A percentile compares a stretch with the other conserved stretches of the same genome.
phyloP scores from a whole-genome alignment of 2,888 invertebrate species.

The Aspidiotus rigidus region DNA sequence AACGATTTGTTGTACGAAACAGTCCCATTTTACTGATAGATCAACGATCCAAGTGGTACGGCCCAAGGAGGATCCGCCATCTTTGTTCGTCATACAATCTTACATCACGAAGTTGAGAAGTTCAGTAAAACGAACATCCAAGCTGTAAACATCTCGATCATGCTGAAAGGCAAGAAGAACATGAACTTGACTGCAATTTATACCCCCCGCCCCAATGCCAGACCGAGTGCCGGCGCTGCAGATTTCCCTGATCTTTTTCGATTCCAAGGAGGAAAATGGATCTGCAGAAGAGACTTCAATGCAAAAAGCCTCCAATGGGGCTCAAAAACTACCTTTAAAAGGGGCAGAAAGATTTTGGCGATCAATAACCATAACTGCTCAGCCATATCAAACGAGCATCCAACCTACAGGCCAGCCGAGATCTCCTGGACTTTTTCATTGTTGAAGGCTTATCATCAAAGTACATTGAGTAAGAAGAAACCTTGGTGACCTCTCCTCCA shows the following conservation, averaged over 20 bases:
- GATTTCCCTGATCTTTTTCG: background rate
- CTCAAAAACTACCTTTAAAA: constrained; percentile 1
- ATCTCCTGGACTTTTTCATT: constrained; percentile 14
- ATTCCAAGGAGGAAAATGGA: constrained; percentile 6
- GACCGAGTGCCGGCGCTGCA: background rate
- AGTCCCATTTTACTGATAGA: too few species aligned
- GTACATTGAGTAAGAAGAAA: background rate
- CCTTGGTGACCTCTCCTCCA: constrained; percentile 2
- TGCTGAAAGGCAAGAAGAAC: background rate
- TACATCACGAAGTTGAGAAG: constrained; percentile 9
- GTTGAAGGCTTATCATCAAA: constrained; percentile 6
- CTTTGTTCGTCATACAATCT: background rate
- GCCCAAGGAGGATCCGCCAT: constrained; percentile 19
- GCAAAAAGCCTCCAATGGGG: constrained; percentile 14
- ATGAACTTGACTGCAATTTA: constrained; percentile 2
- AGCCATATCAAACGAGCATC: constrained; percentile 5
- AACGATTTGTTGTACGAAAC: too few species aligned
- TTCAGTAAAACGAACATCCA: background rate
- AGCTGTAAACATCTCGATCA: background rate
- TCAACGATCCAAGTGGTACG: constrained; percentile 4
- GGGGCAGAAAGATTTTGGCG: background rate
- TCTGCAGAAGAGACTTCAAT: constrained; percentile 15
- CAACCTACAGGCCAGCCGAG: constrained; percentile 21
- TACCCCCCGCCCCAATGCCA: constrained; percentile 3
- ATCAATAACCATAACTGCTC: background rate